Conservation (phyloP, 2,888 invertebrate genomes). For the Cephus sareptanus region DNA sequence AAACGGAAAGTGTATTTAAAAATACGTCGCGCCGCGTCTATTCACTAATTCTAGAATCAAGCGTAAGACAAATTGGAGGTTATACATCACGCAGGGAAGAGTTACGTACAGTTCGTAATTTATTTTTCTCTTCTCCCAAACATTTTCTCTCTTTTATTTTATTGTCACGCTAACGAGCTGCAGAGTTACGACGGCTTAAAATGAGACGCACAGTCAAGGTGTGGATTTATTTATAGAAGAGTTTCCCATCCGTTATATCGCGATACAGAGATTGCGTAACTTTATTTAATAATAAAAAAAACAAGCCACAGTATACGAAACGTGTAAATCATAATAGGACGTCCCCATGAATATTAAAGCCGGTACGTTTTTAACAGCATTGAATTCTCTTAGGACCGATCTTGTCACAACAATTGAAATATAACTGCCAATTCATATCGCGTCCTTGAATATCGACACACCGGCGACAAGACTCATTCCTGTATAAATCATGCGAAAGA, state of each 20-base stretch:
- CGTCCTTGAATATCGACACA: conserved; percentile 17
- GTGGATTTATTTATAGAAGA: neutral
- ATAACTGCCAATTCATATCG: neutral
- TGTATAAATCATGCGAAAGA: neutral
- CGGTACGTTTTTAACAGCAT: neutral
- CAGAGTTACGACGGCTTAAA: neutral
- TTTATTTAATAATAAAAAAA: neutral
- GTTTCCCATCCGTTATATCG: neutral
- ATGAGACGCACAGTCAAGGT: neutral
- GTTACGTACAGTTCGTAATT: neutral
- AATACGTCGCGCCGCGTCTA: neutral
- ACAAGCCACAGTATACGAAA: neutral
- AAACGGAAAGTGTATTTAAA: neutral
- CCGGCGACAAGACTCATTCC: neutral
- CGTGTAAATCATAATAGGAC: neutral
- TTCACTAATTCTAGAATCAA: neutral
- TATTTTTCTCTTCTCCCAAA: neutral
- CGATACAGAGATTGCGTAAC: neutral
- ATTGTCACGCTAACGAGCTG: neutral
- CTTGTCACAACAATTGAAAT: neutral
- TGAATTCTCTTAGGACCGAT: neutral
- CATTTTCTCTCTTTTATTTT: neutral
- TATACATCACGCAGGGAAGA: neutral
- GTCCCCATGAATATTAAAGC: neutral
- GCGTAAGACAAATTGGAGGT: neutral